Evolutionary conservation across 2,797 vertebrate species (phyloP), one percentile per base, ranked within the genome.

Genomic region (Neomorphus geoffroyi): DNA sequence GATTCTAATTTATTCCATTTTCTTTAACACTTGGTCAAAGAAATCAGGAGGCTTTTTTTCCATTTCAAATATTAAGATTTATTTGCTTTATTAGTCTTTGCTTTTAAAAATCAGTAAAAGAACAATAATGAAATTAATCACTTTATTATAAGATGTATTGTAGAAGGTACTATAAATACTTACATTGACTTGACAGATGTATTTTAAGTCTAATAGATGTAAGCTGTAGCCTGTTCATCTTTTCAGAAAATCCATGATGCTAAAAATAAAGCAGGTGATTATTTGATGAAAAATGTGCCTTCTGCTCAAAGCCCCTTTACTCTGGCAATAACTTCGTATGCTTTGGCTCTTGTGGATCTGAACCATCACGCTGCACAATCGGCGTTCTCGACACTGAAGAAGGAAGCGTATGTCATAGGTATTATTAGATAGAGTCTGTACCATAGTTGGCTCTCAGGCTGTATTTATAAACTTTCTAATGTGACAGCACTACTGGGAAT

Each of bases 271-370:
- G 98, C 98, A 9, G 97, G 91, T 8, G 19, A 66, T 37, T 99
- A 98, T 90, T 93, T 99, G 91, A 96, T 96, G 60, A 94, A 94
- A 80, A 97, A 98, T 7, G 41, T 96, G 27, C 8, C 9, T 8
- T 81, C 27, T 1, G 91, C 98, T 41, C 97, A 98, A 95, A 99
- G 97, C 88, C 96, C 98, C n/a, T 99, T 99, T 35, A 98, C 98
- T 5, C 88, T 98, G 92, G 99, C 99, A 24, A 97, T 99, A 43
- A 94, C 97, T 1, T 95, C 98, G 0, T 99, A 98, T 3, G 99
- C 99, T 3, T 97, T 99, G 67, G 98, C 98, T 12, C 97, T 99
- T 13, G 84, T 97, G n/a, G 98, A 98, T 58, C n/a, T 54, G 30
- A 28, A 51, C 46, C 97, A 97, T n/a, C 14, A 18, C 0, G 13